Base-by-base conservation (phyloP, 2,888 invertebrate species). In the Watsonalla binaria region DNA sequence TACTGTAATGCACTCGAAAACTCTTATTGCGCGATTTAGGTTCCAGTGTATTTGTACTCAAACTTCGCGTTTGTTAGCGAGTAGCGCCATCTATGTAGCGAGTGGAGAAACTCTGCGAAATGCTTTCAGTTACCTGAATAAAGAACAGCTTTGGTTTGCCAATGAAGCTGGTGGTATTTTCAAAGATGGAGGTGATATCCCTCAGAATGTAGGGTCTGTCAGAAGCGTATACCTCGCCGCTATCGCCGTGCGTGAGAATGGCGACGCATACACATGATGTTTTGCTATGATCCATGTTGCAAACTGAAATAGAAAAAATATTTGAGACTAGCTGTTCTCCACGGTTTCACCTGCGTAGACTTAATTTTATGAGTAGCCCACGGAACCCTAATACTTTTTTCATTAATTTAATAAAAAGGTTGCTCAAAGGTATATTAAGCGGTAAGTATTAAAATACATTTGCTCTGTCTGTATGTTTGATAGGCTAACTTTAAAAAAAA, bases 121-220 rank as follows among this genome's bases (percentile, higher is more conserved):
- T 14, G 14, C 5, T 6, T 46, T 46, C 24, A 37, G 33, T 33
- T 61, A 79, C 81, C 76, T 84, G 84, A 35, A 86, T 63, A 46
- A 86, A 76, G 54, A 85, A 77, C 45, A 86, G 61, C 54, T 86
- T 86, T 4, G 86, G 86, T 46, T 80, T 83, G 39, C 72, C 76
- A 2, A 76, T 71, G 33, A 83, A 67, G 0, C 70, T 65, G 9
- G 56, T 53, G 52, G 77, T 64, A 33, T 68, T 61, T 57, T 79
- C 78, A 46, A 84, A 69, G 45, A 70, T 61, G 49, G 52, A 52
- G 6, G 74, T 65, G 5, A 84, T 57, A 35, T 84, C 83, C 24
- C 45, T 59, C 2, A 84, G 58, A 5, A 68, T 55, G 57, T 84
- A 84, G 0, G 80, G 72, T 35, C 75, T 66, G 56, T 84, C 84